phyloP scores from a whole-genome alignment of 2,888 invertebrate genomes.

The Dione juno region DNA sequence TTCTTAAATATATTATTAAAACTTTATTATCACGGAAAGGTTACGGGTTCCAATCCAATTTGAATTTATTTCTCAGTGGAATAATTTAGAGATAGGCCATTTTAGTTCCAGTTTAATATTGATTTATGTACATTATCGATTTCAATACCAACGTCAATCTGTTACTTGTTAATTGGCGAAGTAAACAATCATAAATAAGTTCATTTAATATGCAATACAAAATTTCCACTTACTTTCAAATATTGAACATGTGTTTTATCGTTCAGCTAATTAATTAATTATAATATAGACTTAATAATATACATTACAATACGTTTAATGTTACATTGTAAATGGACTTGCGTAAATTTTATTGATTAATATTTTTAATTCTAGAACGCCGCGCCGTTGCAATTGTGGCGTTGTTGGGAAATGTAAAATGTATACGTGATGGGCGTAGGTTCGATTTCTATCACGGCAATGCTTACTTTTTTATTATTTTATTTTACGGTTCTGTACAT shows the following conservation, averaged over 20 bases:
- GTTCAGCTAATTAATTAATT: constrained; percentile 27
- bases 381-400: no score
- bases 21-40: no score
- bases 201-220: constrained; percentile 18
- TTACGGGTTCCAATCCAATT: no score
- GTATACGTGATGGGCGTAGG: background rate
- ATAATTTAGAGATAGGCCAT: background rate
- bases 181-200: constrained; percentile 22
- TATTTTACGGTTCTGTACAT: no score
- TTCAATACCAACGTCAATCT: background rate
- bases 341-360: constrained; percentile 1
- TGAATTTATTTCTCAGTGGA: no score
- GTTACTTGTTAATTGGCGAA: constrained; percentile 24
- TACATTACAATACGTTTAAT: constrained; percentile 11
- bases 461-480: no score
- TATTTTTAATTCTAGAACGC: background rate
- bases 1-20: no score
- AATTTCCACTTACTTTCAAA: constrained; percentile 28
- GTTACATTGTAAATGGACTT: constrained; percentile 8
- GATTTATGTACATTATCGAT: background rate
- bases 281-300: constrained; percentile 16
- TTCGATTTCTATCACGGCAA: background rate
- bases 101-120: background rate
- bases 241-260: constrained; percentile 33
- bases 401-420: background rate